These are phyloP conservation scores for Etheostoma perlongum DNA, from an alignment of 2,797 vertebrate genomes.

Conservation along the genomic window DNA sequence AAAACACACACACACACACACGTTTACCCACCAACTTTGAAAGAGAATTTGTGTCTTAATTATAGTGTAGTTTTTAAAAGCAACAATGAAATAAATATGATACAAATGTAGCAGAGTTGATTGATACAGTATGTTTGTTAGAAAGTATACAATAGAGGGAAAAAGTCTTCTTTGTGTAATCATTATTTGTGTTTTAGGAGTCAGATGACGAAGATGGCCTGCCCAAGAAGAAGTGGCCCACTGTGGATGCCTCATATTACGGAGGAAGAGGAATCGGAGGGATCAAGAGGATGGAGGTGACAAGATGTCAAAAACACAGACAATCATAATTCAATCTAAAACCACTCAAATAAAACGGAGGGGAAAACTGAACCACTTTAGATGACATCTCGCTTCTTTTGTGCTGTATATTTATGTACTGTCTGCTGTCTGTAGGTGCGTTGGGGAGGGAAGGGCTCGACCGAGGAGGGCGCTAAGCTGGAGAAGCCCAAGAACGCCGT, in stretches of 20 bases:
- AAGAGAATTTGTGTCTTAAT: not conserved
- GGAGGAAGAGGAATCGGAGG: constrained; percentile 92
- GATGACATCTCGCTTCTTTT: not conserved
- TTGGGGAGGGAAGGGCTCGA: constrained; percentile 95
- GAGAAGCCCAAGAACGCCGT: constrained; percentile 95
- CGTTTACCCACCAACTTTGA: not conserved
- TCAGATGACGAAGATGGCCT: constrained; percentile 92
- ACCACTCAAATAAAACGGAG: not conserved
- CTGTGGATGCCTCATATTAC: constrained; percentile 93
- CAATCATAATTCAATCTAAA: not conserved
- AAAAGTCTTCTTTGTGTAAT: not conserved
- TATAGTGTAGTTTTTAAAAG: too few species aligned
- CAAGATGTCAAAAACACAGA: not conserved
- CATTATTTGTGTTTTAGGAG: constrained; percentile 76
- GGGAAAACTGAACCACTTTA: too few species aligned
- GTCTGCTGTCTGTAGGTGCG: constrained; percentile 83
- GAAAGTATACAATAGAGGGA: not conserved
- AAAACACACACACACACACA: not conserved
- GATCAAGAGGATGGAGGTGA: constrained; percentile 94
- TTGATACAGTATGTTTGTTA: not conserved
- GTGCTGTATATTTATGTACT: not conserved
- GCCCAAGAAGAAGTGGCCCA: constrained; percentile 94
- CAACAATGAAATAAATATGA: not conserved
- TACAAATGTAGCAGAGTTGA: not conserved
- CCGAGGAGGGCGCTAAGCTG: constrained; percentile 93